phyloP scores from a whole-genome alignment of 1,140 invertebrate species.

The Druon quercuslanigerum region DNA sequence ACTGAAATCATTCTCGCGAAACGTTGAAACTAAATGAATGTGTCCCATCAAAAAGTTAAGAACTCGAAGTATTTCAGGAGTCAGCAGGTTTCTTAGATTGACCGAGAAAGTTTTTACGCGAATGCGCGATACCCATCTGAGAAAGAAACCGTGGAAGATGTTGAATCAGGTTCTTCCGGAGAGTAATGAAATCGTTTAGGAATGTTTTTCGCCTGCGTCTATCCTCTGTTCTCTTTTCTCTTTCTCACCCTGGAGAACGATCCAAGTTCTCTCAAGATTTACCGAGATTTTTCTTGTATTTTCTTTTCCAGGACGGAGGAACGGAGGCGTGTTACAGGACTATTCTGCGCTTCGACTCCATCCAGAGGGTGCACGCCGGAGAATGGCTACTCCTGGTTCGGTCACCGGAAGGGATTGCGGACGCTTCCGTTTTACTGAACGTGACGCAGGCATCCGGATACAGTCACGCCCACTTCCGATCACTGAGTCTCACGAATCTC shows the following conservation, averaged over 20 bases:
- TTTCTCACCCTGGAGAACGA: conserved; percentile 1
- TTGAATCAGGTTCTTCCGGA: conserved; percentile 13
- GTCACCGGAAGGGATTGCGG: conserved; percentile 76
- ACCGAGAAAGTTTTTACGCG: conserved; percentile 27
- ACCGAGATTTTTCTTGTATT: conserved; percentile 41
- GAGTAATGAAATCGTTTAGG: conserved; percentile 33
- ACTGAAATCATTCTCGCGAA: not conserved
- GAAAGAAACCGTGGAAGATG: conserved; percentile 19
- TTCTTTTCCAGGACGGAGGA: conserved; percentile 73
- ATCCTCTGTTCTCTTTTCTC: not conserved
- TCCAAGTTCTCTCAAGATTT: not conserved
- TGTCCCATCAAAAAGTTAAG: conserved; percentile 22
- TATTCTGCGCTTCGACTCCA: conserved; percentile 74
- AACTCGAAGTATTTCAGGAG: not conserved
- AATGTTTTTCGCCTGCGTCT: not conserved
- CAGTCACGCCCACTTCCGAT: conserved; percentile 65
- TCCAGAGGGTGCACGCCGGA: conserved; percentile 77
- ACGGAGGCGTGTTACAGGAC: conserved; percentile 76
- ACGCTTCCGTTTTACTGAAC: conserved; percentile 77
- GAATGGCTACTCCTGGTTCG: conserved; percentile 78
- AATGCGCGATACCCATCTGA: not conserved
- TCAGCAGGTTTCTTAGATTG: conserved; percentile 19
- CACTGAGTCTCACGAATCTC: conserved; percentile 59
- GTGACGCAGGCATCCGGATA: conserved; percentile 75
- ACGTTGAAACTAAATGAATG: not conserved